Evolutionary conservation across 2,797 vertebrate genomes (phyloP).

Genomic region (Trematomus bernacchii): DNA sequence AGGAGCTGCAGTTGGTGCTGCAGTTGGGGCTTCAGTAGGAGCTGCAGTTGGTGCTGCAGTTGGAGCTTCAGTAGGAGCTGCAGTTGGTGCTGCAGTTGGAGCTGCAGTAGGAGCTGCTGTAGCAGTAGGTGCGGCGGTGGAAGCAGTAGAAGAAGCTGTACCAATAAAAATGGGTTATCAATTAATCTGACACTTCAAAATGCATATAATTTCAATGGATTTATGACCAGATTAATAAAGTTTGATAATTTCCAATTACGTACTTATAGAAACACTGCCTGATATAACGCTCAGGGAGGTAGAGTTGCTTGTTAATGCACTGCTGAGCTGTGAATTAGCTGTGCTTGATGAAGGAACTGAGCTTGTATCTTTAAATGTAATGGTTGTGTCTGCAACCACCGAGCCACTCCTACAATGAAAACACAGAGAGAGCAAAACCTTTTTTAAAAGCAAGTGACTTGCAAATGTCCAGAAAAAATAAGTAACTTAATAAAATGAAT

Average conservation of each 20-base stretch:
- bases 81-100: not conserved
- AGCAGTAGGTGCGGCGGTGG: too few species aligned
- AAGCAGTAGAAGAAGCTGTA: not conserved
- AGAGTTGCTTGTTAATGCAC: not conserved
- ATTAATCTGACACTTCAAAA: not conserved
- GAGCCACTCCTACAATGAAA: slow-evolving; percentile 61
- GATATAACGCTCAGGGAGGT: slow-evolving; percentile 8
- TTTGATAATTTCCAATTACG: slow-evolving; percentile 1
- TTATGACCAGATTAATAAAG: not conserved
- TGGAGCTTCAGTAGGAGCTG: accelerated
- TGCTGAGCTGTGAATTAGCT: not conserved
- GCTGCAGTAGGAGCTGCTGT: too few species aligned
- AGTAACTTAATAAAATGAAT: not conserved
- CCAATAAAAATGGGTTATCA: not conserved
- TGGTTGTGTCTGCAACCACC: slow-evolving; percentile 25
- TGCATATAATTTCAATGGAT: not conserved
- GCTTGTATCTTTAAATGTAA: slow-evolving; percentile 26
- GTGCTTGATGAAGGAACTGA: slow-evolving; percentile 27
- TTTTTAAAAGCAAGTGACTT: not conserved
- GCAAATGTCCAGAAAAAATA: not conserved
- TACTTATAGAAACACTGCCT: slow-evolving; percentile 49
- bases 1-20: not conserved
- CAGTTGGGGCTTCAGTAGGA: not conserved
- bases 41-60: not conserved
- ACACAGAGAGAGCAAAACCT: not conserved